These are phyloP conservation scores for Mus spretus DNA, from an alignment of 2,797 vertebrate species.

Conservation along the genomic window DNA sequence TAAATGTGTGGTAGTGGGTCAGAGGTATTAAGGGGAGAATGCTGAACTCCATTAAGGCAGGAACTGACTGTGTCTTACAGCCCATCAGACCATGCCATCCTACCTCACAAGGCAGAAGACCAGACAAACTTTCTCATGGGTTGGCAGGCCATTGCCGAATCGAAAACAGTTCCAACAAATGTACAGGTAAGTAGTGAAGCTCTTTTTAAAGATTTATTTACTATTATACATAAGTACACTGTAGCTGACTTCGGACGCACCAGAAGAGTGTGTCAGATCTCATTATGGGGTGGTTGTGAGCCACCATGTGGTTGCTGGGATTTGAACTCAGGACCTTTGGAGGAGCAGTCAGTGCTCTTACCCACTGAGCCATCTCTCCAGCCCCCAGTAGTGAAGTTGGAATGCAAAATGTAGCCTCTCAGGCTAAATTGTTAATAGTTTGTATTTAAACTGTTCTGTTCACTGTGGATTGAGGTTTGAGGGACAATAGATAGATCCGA, in stretches of 20 bases:
- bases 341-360: too few species aligned
- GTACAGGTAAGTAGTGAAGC: conserved; percentile 90
- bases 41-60: background rate
- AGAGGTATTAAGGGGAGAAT: background rate
- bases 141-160: conserved; percentile 84
- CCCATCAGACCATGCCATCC: conserved; percentile 87
- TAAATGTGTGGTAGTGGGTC: conserved; percentile 13
- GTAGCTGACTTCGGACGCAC: too few species aligned
- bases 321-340: too few species aligned
- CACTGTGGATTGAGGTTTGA: conserved; percentile 19
- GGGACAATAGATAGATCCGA: background rate
- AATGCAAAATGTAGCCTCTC: background rate
- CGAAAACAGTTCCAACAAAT: conserved; percentile 40
- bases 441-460: conserved; percentile 16
- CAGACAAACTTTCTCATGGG: conserved; percentile 90
- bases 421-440: conserved; percentile 5
- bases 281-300: too few species aligned
- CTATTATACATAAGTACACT: too few species aligned
- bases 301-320: too few species aligned
- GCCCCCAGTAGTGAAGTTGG: conserved; percentile 74
- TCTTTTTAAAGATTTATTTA: background rate
- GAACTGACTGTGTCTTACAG: background rate
- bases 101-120: conserved; percentile 89
- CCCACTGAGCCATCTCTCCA: too few species aligned
- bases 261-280: too few species aligned